Percentiles rank a stretch among this genome's conserved stretches.
Conservation (phyloP, 2,888 invertebrate species). For the Incurvaria masculella region DNA sequence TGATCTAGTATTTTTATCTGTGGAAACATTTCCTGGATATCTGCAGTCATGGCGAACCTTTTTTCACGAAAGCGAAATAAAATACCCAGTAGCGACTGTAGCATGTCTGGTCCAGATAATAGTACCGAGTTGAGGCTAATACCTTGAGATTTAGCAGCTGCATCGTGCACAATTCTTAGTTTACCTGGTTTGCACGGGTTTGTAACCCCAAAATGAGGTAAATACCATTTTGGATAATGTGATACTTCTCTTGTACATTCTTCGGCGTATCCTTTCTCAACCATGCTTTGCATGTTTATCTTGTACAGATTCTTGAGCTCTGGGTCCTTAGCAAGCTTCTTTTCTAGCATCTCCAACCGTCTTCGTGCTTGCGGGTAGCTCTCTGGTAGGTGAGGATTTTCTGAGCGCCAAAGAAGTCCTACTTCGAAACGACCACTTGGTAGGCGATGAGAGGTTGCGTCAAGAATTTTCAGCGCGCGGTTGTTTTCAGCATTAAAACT, state of each 20-base stretch:
- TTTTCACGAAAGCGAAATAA: constrained; percentile 23
- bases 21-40: constrained; percentile 12
- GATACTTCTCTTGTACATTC: neutral
- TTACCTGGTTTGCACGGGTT: constrained; percentile 18
- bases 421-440: constrained; percentile 7
- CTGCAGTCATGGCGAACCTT: constrained; percentile 19
- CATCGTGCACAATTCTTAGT: constrained; percentile 20
- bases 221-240: too few species aligned
- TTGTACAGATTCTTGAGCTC: constrained; percentile 9
- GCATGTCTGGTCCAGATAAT: constrained; percentile 22
- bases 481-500: neutral
- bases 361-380: constrained; percentile 8
- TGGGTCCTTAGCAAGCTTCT: constrained; percentile 11
- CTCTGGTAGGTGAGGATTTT: constrained; percentile 2
- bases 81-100: constrained; percentile 20
- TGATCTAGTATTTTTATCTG: constrained; percentile 15
- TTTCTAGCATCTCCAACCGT: constrained; percentile 9
- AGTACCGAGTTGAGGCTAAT: constrained; percentile 18
- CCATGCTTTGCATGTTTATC: constrained; percentile 7
- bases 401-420: constrained; percentile 9
- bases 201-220: constrained; percentile 18
- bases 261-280: constrained; percentile 9
- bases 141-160: constrained; percentile 17
- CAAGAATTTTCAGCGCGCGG: neutral
- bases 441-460: neutral